Percentiles rank a stretch among this genome's conserved stretches.
Evolutionary conservation across 1,140 invertebrate species (phyloP).

Genomic region (Rhyacophila brunnea): DNA sequence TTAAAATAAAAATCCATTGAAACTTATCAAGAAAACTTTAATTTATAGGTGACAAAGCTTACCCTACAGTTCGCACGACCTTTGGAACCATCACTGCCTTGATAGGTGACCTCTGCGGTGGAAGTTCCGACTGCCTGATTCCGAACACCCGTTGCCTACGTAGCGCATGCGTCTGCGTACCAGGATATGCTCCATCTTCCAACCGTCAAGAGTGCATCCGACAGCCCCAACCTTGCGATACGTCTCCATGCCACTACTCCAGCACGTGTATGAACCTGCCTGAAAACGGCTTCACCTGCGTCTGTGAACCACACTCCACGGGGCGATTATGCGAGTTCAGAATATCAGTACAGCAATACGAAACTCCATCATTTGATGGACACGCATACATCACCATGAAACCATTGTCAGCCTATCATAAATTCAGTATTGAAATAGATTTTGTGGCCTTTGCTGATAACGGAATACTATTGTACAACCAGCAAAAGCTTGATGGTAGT

Average conservation of each 20-base stretch:
- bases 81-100: conserved; percentile 69
- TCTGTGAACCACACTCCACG: conserved; percentile 69
- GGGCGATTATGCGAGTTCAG: conserved; percentile 67
- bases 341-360: conserved; percentile 60
- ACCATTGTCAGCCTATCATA: conserved; percentile 78
- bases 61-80: conserved; percentile 49
- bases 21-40: no score
- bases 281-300: conserved; percentile 71
- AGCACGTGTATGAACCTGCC: conserved; percentile 74
- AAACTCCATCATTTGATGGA: conserved; percentile 71
- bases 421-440: conserved; percentile 85
- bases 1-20: no score
- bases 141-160: conserved; percentile 67
- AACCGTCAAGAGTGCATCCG: conserved; percentile 70
- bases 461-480: conserved; percentile 86
- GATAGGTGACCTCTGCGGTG: conserved; percentile 72
- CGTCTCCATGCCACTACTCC: conserved; percentile 73
- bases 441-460: conserved; percentile 83
- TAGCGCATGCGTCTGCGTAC: conserved; percentile 70
- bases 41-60: conserved; percentile 15
- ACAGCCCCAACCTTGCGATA: conserved; percentile 64
- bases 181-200: conserved; percentile 62
- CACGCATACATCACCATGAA: conserved; percentile 70
- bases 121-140: conserved; percentile 69
- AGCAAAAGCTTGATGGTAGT: conserved; percentile 78